Evolutionary conservation across 2,113 vertebrate species (phyloP).

Genomic region (Amblyopsis rosae): DNA sequence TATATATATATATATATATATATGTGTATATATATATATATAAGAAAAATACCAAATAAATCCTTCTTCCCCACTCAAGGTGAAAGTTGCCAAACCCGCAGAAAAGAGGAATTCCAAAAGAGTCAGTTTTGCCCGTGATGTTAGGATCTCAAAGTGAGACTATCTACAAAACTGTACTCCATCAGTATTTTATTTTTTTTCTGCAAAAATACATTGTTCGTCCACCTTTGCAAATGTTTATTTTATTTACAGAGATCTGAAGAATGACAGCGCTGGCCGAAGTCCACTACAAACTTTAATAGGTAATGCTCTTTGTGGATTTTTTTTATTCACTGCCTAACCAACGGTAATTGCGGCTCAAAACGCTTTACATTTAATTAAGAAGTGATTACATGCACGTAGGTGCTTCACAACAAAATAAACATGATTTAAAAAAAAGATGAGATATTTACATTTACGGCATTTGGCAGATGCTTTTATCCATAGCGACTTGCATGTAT

Average conservation of each 20-base stretch:
- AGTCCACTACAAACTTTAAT: conserved; percentile 58
- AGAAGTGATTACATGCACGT: too few species aligned
- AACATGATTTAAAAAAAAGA: too few species aligned
- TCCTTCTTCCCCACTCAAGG: conserved; percentile 47
- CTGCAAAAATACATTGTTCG: neutral
- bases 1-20: too few species aligned
- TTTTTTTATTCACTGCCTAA: neutral
- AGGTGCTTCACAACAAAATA: too few species aligned
- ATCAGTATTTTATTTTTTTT: neutral
- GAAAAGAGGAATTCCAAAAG: conserved; percentile 76
- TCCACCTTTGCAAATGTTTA: conserved; percentile 1
- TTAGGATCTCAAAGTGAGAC: conserved; percentile 72
- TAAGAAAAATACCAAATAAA: neutral
- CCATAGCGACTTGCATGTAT: too few species aligned
- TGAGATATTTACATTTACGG: too few species aligned
- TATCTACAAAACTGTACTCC: neutral
- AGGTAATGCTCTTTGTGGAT: conserved; percentile 35
- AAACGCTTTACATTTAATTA: too few species aligned
- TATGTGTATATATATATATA: too few species aligned
- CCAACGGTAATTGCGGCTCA: too few species aligned
- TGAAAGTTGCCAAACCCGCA: conserved; percentile 57
- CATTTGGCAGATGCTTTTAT: too few species aligned
- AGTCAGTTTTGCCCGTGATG: conserved; percentile 79
- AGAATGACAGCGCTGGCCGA: conserved; percentile 55
- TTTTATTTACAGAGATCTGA: conserved; percentile 64